phyloP scores from a whole-genome alignment of 1,140 invertebrate genomes.

The Neomicropteryx cornuta region DNA sequence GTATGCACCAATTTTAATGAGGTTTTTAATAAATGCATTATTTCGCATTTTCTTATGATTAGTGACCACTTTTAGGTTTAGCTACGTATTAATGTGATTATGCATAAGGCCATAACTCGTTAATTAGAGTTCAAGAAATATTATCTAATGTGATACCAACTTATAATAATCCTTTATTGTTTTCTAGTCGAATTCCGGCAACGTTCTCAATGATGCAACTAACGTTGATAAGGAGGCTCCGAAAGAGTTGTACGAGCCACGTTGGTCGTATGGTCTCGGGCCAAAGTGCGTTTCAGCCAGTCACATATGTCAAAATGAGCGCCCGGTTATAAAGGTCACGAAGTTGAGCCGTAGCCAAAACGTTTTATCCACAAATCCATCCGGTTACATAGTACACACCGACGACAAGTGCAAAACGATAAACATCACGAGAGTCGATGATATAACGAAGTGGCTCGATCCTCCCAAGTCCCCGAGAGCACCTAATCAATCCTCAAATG shows the following conservation, averaged over 20 bases:
- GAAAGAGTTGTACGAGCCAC: slow-evolving; percentile 10
- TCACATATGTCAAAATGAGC: slow-evolving; percentile 18
- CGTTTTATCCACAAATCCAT: slow-evolving; percentile 18
- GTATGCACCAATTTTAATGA: too few relatives aligned
- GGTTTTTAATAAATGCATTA: too few relatives aligned
- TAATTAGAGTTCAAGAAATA: too few relatives aligned
- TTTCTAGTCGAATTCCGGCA: slow-evolving; percentile 22
- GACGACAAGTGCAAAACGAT: slow-evolving; percentile 24
- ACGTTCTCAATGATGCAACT: slow-evolving; percentile 9
- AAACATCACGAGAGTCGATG: slow-evolving; percentile 31
- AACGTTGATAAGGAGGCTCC: background rate
- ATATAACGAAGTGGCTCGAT: slow-evolving; percentile 35
- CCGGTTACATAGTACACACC: slow-evolving; percentile 32
- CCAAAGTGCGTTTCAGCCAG: slow-evolving; percentile 30
- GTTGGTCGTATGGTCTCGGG: slow-evolving; percentile 18
- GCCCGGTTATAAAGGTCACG: slow-evolving; percentile 13
- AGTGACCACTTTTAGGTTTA: too few relatives aligned
- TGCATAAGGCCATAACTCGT: too few relatives aligned
- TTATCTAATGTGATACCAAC: too few relatives aligned
- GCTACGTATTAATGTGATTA: too few relatives aligned
- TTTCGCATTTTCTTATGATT: too few relatives aligned
- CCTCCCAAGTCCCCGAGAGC: slow-evolving; percentile 24
- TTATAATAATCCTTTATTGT: too few relatives aligned
- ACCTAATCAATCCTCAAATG: slow-evolving; percentile 21
- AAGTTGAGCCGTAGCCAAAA: slow-evolving; percentile 18